Percentiles rank a stretch among this genome's conserved stretches.
phyloP scores from a whole-genome alignment of 2,797 vertebrate genomes.

The Geotria australis region DNA sequence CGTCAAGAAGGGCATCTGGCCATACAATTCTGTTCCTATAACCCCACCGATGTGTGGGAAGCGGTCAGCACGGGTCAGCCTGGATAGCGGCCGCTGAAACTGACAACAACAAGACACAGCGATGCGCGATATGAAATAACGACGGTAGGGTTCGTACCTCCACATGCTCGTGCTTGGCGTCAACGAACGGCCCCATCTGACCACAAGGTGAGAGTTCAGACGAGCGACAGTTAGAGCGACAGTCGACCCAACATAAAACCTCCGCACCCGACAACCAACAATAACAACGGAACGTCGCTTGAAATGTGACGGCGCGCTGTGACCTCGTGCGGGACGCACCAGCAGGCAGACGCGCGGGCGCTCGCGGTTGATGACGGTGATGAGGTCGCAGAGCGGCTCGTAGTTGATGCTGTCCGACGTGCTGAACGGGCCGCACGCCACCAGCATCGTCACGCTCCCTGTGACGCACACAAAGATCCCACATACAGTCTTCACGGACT shows the following conservation, averaged over 20 bases:
- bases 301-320: too few relatives aligned
- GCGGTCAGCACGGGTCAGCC: too few relatives aligned
- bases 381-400: slow-evolving; percentile 49
- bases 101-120: too few relatives aligned
- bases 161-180: slow-evolving; percentile 63
- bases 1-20: too few relatives aligned
- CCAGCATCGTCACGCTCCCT: slow-evolving; percentile 24
- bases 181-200: slow-evolving; percentile 63
- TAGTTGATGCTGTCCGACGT: slow-evolving; percentile 46
- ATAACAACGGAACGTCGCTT: too few relatives aligned
- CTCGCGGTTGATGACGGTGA: slow-evolving; percentile 26
- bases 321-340: slow-evolving; percentile 13
- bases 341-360: slow-evolving; percentile 47
- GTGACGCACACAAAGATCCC: slow-evolving; percentile 1
- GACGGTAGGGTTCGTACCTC: slow-evolving; percentile 21
- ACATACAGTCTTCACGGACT: too few relatives aligned
- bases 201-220: slow-evolving; percentile 1
- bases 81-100: too few relatives aligned
- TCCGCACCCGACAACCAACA: not conserved
- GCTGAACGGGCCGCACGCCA: slow-evolving; percentile 56
- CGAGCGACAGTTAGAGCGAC: not conserved
- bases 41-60: too few relatives aligned
- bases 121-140: not conserved
- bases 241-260: not conserved
- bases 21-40: too few relatives aligned